These are phyloP conservation scores for Corythornis madagascariensis DNA, from an alignment of 2,113 vertebrate species.

Conservation along the genomic window DNA sequence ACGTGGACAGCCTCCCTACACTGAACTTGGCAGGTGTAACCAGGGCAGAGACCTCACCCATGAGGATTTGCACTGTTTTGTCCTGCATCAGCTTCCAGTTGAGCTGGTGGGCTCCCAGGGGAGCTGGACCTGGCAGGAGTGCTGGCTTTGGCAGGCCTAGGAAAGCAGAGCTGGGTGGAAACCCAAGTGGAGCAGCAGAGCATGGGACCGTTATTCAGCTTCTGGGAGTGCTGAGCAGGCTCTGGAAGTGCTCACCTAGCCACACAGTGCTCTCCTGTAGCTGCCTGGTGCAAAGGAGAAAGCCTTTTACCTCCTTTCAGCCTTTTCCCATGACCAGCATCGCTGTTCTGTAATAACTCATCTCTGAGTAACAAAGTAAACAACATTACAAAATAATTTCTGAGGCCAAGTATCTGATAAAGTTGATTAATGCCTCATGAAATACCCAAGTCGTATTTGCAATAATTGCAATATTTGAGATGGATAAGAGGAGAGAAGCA, in stretches of 20 bases:
- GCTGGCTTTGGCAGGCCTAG: background rate
- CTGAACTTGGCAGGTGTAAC: background rate
- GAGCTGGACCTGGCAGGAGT: background rate
- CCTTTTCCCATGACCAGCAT: constrained; percentile 15
- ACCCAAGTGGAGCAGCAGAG: background rate
- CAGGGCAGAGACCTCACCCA: background rate
- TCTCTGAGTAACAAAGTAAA: constrained; percentile 68
- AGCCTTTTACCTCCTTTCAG: constrained; percentile 49
- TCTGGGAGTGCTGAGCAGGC: background rate
- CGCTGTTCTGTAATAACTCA: constrained; percentile 22
- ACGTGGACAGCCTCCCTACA: background rate
- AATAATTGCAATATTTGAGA: constrained; percentile 65
- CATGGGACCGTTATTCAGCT: background rate
- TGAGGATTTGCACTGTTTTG: background rate
- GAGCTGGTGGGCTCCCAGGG: background rate
- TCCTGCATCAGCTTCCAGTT: background rate
- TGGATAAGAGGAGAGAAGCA: constrained; percentile 63
- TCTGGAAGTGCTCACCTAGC: constrained; percentile 1
- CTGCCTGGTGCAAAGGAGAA: constrained; percentile 13
- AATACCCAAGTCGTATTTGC: constrained; percentile 52
- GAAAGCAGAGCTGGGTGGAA: background rate
- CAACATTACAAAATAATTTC: constrained; percentile 65
- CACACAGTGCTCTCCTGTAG: constrained; percentile 7
- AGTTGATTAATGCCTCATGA: constrained; percentile 57
- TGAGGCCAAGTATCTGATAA: constrained; percentile 64